These are phyloP conservation scores for Lethrus apterus DNA, from an alignment of 1,140 invertebrate genomes.

Conservation along the genomic window DNA sequence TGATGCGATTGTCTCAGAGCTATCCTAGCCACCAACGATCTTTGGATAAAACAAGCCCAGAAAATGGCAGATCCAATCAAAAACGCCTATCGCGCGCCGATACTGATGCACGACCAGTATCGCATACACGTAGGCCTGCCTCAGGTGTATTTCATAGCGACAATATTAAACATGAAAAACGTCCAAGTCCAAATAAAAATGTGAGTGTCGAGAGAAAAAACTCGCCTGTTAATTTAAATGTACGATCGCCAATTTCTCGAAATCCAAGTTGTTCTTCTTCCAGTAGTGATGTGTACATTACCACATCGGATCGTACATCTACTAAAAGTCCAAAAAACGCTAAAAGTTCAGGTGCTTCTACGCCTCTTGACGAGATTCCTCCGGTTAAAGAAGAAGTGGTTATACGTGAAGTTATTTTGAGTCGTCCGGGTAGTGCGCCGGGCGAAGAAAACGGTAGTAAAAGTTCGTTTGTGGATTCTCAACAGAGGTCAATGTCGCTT, in stretches of 20 bases:
- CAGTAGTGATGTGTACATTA: conserved; percentile 50
- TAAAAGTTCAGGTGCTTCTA: conserved; percentile 47
- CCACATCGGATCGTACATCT: conserved; percentile 45
- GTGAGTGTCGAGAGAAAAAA: conserved; percentile 33
- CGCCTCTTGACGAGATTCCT: conserved; percentile 42
- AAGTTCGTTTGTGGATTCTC: conserved; percentile 26
- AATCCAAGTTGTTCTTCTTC: conserved; percentile 45
- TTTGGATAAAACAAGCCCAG: conserved; percentile 27
- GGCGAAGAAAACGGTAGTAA: conserved; percentile 34
- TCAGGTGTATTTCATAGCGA: no score
- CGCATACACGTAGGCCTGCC: conserved; percentile 26
- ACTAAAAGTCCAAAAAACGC: conserved; percentile 45
- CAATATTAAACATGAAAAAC: no score
- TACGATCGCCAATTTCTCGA: conserved; percentile 34
- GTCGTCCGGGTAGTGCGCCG: conserved; percentile 50
- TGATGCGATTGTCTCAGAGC: conserved; percentile 50
- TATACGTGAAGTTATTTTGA: conserved; percentile 39
- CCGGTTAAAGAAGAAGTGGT: conserved; percentile 36
- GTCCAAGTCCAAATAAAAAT: conserved; percentile 22
- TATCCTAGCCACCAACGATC: conserved; percentile 46
- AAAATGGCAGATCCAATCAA: conserved; percentile 1
- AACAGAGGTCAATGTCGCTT: conserved; percentile 54
- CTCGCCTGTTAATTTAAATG: conserved; percentile 37
- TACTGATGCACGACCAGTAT: conserved; percentile 17
- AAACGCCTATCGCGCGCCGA: conserved; percentile 25